phyloP scores from a whole-genome alignment of 2,888 invertebrate genomes.

The Hyles lineata region DNA sequence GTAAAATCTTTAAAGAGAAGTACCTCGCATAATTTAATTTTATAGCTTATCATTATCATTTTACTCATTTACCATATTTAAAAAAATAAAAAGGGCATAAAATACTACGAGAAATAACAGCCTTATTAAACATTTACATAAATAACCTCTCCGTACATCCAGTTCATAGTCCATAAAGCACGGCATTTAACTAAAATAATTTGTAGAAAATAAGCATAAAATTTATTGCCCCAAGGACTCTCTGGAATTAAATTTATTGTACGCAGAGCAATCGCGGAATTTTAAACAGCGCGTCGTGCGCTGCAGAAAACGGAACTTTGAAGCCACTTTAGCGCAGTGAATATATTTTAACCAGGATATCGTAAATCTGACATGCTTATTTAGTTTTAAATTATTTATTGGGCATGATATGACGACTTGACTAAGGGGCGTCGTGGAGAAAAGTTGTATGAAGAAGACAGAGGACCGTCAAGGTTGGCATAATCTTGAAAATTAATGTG shows the following conservation, averaged over 20 bases:
- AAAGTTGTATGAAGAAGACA: background rate
- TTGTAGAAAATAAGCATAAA: constrained; percentile 73
- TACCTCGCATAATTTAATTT: too few species aligned
- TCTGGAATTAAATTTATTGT: constrained; percentile 73
- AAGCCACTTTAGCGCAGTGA: constrained; percentile 13
- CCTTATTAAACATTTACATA: background rate
- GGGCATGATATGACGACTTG: background rate
- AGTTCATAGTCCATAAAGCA: background rate
- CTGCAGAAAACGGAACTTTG: constrained; percentile 56
- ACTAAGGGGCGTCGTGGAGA: background rate
- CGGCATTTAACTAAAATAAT: constrained; percentile 65
- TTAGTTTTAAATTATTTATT: background rate
- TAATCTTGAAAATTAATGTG: too few species aligned
- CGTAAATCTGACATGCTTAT: constrained; percentile 14
- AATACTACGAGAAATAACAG: too few species aligned
- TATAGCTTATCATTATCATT: too few species aligned
- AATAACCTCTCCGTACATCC: background rate
- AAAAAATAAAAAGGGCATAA: too few species aligned
- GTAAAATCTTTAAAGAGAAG: too few species aligned
- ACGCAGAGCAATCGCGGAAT: constrained; percentile 74
- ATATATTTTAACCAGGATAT: constrained; percentile 14
- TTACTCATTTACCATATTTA: too few species aligned
- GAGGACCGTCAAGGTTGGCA: too few species aligned
- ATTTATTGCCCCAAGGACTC: constrained; percentile 67
- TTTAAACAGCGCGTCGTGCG: constrained; percentile 69